Evolutionary conservation across 2,888 invertebrate genomes (phyloP), one percentile per base, ranked within the genome.

Genomic region (Euphydryas editha): DNA sequence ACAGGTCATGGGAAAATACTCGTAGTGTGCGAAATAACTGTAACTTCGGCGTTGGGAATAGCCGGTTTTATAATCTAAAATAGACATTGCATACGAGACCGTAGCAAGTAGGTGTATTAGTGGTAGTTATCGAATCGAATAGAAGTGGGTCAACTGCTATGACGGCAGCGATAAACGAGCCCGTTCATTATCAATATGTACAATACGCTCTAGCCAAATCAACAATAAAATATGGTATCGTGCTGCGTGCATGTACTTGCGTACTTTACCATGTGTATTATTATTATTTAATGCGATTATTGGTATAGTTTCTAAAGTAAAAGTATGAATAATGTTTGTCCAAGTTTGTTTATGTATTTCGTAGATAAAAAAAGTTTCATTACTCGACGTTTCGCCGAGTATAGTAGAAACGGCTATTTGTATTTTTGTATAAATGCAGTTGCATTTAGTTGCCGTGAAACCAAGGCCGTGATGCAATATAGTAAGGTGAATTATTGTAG

Each of bases 381-480:
- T 17, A 18, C 18, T 47, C 20, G 24, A 13, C 13, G 17, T 42
- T 54, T n/a, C 18, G 17, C 8, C 17, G 24, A 21, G 30, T 49
- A 51, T 20, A 30, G 44, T 49, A 42, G 42, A 5, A 54, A 36
- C 11, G 36, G 17, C 4, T 13, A 39, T 39, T 36, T 57, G 5
- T 44, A n/a, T 59, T 51, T 54, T 59, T 64, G 58, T 59, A 21
- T 55, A 24, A 59, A 66, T 78, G 77, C 81, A 78, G 75, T 82
- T 86, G 88, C 88, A 87, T 81, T 84, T 81, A 80, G 85, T 84
- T 85, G 82, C 90, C 83, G 84, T 82, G 86, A 79, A 78, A 78
- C 86, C 89, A 90, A 90, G 90, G 90, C 83, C 88, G 81, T 87
- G 87, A 86, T 88, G 90, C 86, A 90, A 88, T 86, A 80, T 78